A percentile compares a stretch with the other conserved stretches of the same genome.
Conservation (phyloP, 2,113 vertebrate species). For the Clarias gariepinus region DNA sequence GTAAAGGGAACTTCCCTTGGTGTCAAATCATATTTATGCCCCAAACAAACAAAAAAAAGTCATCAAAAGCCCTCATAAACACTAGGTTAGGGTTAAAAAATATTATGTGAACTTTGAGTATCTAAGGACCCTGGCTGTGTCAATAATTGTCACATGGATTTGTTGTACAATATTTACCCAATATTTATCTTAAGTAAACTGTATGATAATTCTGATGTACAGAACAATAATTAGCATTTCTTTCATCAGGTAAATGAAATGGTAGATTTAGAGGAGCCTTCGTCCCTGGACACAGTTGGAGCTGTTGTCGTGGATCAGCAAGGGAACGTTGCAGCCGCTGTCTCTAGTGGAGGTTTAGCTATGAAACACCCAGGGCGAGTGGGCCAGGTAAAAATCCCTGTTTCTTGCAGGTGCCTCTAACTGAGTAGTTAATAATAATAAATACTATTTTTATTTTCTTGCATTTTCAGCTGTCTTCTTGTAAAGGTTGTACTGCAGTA, state of each 20-base stretch:
- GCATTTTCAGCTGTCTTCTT: background rate
- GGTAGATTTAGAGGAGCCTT: slow-evolving; percentile 77
- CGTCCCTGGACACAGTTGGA: slow-evolving; percentile 92
- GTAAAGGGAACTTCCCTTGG: background rate
- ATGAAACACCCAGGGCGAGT: slow-evolving; percentile 98
- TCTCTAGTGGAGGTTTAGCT: slow-evolving; percentile 96
- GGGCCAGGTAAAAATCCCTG: slow-evolving; percentile 80
- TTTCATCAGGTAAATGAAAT: slow-evolving; percentile 42
- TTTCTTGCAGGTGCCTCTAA: background rate
- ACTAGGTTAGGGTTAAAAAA: background rate
- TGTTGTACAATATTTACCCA: background rate
- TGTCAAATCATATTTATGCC: background rate
- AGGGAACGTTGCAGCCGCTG: slow-evolving; percentile 96
- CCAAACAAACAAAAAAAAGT: background rate
- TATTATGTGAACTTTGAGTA: background rate
- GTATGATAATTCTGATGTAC: background rate
- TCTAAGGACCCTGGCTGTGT: background rate
- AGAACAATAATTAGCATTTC: slow-evolving; percentile 27
- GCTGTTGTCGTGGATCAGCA: slow-evolving; percentile 95
- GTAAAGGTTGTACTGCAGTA: background rate
- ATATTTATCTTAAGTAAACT: no score
- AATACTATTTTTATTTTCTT: background rate
- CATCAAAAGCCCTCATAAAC: background rate
- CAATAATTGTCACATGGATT: background rate
- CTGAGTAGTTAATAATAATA: background rate